Conservation (phyloP, 2,888 invertebrate species). For the Ferrisia virgata region DNA sequence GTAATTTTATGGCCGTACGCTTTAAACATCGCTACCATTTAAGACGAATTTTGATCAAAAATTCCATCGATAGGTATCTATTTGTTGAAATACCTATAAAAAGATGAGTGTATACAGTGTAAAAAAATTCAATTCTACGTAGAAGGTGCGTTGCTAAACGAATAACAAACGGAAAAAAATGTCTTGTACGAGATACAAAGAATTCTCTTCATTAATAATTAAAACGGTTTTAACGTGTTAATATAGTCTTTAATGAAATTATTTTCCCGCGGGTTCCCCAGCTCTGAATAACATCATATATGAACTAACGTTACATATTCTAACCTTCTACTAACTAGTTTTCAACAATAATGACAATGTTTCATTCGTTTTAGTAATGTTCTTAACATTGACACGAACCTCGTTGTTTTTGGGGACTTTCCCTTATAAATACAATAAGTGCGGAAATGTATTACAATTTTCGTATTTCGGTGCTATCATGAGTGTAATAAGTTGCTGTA, state of each 20-base stretch:
- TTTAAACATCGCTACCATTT: neutral
- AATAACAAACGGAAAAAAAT: neutral
- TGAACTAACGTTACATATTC: neutral
- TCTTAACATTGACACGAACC: conserved; percentile 39
- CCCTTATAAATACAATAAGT: conserved; percentile 31
- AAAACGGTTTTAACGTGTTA: conserved; percentile 37
- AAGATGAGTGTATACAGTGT: neutral
- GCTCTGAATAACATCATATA: neutral
- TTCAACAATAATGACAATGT: conserved; percentile 35
- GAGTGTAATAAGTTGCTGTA: conserved; percentile 10
- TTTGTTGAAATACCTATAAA: neutral
- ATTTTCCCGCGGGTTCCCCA: conserved; percentile 42
- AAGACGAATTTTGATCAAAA: neutral
- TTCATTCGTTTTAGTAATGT: conserved; percentile 35
- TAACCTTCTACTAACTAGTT: conserved; percentile 41
- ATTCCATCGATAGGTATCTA: neutral
- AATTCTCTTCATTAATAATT: conserved; percentile 43
- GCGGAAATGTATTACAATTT: conserved; percentile 15
- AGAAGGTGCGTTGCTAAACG: neutral
- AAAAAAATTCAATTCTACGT: neutral
- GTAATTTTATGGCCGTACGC: neutral
- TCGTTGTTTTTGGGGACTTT: conserved; percentile 43
- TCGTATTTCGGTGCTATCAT: conserved; percentile 18
- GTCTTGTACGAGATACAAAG: conserved; percentile 22
- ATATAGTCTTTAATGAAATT: conserved; percentile 45